Percentiles rank a stretch among this genome's conserved stretches.
phyloP scores from a whole-genome alignment of 2,113 vertebrate species.

The Cyprinodon variegatus region DNA sequence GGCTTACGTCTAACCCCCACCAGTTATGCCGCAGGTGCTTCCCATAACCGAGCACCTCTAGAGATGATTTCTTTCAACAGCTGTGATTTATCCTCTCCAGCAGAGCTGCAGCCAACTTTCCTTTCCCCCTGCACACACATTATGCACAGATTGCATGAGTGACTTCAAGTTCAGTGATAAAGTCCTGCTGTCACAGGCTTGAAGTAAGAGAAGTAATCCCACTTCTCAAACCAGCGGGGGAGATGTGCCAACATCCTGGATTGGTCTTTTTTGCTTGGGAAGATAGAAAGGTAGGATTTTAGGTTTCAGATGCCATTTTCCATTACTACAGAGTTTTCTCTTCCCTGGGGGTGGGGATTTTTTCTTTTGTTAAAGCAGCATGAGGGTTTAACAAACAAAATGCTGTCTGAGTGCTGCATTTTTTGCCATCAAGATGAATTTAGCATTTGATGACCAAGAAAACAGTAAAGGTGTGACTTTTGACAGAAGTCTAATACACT shows the following conservation, averaged over 20 bases:
- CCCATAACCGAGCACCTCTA: conserved; percentile 17
- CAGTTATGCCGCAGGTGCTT: conserved; percentile 27
- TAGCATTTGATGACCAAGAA: conserved; percentile 33
- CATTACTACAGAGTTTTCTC: background rate
- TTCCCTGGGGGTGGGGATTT: background rate
- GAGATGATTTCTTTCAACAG: conserved; percentile 42
- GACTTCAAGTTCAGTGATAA: conserved; percentile 36
- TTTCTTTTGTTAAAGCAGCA: conserved; percentile 14
- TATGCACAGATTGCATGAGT: conserved; percentile 41
- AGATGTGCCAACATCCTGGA: conserved; percentile 26
- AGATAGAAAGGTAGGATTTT: background rate
- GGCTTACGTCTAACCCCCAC: conserved; percentile 27
- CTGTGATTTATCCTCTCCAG: conserved; percentile 41
- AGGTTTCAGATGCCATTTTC: conserved; percentile 16
- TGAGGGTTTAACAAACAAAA: conserved; percentile 7
- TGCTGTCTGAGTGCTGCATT: conserved; percentile 4
- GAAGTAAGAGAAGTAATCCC: conserved; percentile 27
- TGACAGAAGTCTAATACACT: conserved; percentile 4
- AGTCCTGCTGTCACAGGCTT: conserved; percentile 35
- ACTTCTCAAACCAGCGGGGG: conserved; percentile 25
- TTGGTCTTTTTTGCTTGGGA: conserved; percentile 26
- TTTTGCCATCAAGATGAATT: background rate
- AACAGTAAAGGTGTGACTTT: conserved; percentile 20
- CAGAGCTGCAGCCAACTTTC: conserved; percentile 22
- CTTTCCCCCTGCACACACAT: conserved; percentile 36